Percentiles rank a stretch among this genome's conserved stretches.
Conservation (phyloP, 2,797 vertebrate genomes). For the Hippopotamyrus pictus region DNA sequence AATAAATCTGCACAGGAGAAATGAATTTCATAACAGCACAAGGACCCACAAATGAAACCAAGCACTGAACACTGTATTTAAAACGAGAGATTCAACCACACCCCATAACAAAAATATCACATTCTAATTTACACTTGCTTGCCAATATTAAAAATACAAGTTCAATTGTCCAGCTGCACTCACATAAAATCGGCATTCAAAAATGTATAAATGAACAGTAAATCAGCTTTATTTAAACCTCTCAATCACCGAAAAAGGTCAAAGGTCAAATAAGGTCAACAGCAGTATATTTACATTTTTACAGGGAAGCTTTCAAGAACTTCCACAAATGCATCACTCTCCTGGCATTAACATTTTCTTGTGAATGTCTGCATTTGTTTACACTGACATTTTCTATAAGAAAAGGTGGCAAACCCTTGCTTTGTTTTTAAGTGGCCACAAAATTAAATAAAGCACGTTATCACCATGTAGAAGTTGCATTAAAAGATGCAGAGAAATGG, state of each 20-base stretch:
- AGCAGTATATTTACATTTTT: background rate
- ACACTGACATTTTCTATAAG: background rate
- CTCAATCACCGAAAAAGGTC: background rate
- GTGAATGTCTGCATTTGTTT: background rate
- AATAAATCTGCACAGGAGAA: constrained; percentile 7
- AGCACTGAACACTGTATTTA: constrained; percentile 10
- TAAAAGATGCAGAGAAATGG: background rate
- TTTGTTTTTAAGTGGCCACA: no score
- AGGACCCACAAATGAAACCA: background rate
- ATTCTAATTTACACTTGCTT: constrained; percentile 9
- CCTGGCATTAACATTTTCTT: background rate
- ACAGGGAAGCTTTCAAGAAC: background rate
- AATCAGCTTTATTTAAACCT: background rate
- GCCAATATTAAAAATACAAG: constrained; percentile 8
- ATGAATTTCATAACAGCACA: constrained; percentile 14
- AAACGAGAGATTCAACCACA: background rate
- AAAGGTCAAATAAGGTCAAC: background rate
- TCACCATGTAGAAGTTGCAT: background rate
- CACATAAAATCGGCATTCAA: background rate
- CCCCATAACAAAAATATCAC: constrained; percentile 1
- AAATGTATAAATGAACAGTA: background rate
- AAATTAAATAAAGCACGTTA: background rate
- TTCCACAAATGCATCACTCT: background rate
- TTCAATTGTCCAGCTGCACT: background rate
- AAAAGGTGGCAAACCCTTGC: no score